phyloP scores from a whole-genome alignment of 2,797 vertebrate species.

The Chelon auratus region DNA sequence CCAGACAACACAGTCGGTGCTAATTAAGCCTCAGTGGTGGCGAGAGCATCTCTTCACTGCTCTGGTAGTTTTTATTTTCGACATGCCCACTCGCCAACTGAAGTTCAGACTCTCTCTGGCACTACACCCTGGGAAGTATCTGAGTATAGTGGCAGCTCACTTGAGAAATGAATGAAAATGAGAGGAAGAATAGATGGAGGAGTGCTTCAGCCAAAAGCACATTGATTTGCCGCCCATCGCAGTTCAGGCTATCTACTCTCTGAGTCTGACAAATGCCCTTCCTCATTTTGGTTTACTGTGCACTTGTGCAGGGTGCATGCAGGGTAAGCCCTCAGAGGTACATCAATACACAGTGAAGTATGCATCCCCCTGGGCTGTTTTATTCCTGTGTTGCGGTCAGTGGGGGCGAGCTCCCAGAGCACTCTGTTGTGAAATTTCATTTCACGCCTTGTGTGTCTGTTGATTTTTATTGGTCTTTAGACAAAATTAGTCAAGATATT shows the following conservation, averaged over 20 bases:
- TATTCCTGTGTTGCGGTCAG: slow-evolving; percentile 54
- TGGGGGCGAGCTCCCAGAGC: slow-evolving; percentile 38
- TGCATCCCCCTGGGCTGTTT: slow-evolving; percentile 41
- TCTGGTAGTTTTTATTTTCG: slow-evolving; percentile 35
- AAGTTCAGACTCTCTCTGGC: slow-evolving; percentile 41
- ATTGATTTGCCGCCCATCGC: slow-evolving; percentile 62
- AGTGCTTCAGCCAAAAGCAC: slow-evolving; percentile 49
- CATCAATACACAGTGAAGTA: slow-evolving; percentile 61
- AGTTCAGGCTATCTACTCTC: slow-evolving; percentile 50
- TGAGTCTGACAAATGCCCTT: slow-evolving; percentile 65
- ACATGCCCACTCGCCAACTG: slow-evolving; percentile 17
- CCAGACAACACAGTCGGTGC: slow-evolving; percentile 16
- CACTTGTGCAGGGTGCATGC: slow-evolving; percentile 39
- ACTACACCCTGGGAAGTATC: slow-evolving; percentile 13
- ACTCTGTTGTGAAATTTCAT: slow-evolving; percentile 76
- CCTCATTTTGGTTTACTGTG: slow-evolving; percentile 56
- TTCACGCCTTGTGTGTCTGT: slow-evolving; percentile 79
- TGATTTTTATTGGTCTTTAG: slow-evolving; percentile 73
- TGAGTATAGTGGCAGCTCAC: slow-evolving; percentile 26
- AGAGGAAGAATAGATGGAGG: slow-evolving; percentile 49
- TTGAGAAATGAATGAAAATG: slow-evolving; percentile 56
- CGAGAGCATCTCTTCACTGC: slow-evolving; percentile 8
- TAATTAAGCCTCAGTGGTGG: slow-evolving; percentile 48
- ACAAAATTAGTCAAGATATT: slow-evolving; percentile 68
- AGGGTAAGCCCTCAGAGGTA: slow-evolving; percentile 53